A percentile compares a stretch with the other conserved stretches of the same genome.
phyloP scores from a whole-genome alignment of 2,888 invertebrate species.

The Brachypterus glaber region DNA sequence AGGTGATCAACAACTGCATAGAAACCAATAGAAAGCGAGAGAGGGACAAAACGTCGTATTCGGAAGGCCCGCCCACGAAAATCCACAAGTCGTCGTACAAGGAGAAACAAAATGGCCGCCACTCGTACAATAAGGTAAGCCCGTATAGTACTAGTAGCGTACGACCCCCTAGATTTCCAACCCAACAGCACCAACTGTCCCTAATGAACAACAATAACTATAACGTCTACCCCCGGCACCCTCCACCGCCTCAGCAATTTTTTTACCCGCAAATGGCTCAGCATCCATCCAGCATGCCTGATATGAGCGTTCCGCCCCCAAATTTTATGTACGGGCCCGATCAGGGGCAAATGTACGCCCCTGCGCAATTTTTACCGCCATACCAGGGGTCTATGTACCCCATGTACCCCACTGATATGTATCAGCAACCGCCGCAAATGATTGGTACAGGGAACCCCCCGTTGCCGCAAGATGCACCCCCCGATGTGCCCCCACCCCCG shows the following conservation, averaged over 20 bases:
- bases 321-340: too few relatives aligned
- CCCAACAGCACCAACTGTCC: conserved; percentile 8
- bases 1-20: conserved; percentile 46
- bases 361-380: too few relatives aligned
- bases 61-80: conserved; percentile 36
- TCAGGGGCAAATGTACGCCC: too few relatives aligned
- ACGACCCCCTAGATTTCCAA: conserved; percentile 13
- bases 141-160: conserved; percentile 24
- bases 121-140: conserved; percentile 39
- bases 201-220: conserved; percentile 3
- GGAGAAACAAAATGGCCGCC: conserved; percentile 37
- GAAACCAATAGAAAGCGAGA: conserved; percentile 34
- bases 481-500: conserved; percentile 53
- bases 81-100: conserved; percentile 28
- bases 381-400: conserved; percentile 33
- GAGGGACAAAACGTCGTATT: conserved; percentile 23
- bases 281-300: conserved; percentile 21
- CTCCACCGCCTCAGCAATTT: conserved; percentile 15
- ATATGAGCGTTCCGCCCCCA: conserved; percentile 30
- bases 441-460: conserved; percentile 36
- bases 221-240: conserved; percentile 6
- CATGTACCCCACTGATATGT: conserved; percentile 31
- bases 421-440: conserved; percentile 24
- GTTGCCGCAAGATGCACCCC: conserved; percentile 51
- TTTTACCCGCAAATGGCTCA: conserved; percentile 9